Base-by-base conservation (phyloP, 2,888 invertebrate genomes). In the Eupithecia insigniata region DNA sequence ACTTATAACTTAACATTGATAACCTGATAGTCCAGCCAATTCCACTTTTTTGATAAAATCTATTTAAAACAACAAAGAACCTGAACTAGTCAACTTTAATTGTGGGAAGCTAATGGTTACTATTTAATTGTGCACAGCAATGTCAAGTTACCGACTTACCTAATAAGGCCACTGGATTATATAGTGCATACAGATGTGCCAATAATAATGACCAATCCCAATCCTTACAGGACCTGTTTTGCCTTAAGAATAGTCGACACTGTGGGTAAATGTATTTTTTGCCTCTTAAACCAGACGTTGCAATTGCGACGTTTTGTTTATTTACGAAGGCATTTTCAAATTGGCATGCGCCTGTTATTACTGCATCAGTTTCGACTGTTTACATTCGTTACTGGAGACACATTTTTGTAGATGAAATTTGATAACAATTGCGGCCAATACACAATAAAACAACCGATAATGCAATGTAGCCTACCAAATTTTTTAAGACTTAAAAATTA, bases 221-320 rank as follows among this genome's bases (percentile, higher is more conserved):
- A 75, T 73, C 77, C 75, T 73, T 72, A 71, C 72, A 71, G 73
- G 79, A 78, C 78, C 58, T 71, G 78, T 77, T 78, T 78, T 34
- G 51, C 65, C 72, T 69, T 68, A 68, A 70, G 77, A 77, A 76
- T 77, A 78, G 76, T 76, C 64, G 77, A 76, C 76, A 78, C 75
- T 76, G 78, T 78, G 78, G 77, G 77, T 78, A 79, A 78, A 79
- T 73, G 22, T 43, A 74, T 76, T 79, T 79, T 79, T 79, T 79
- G 78, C 51, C 12, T 26, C 66, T 65, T 10, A 61, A 76, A 72
- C 77, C 72, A 70, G 76, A 74, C 67, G 51, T 46, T 69, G 64
- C 69, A 60, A 71, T 46, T 69, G 64, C 69, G 55, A 71, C 69
- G 73, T 78, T 72, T 74, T 76, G 71, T 79, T 79, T 79, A 76